Base-by-base conservation (phyloP, 2,113 vertebrate species). In the Perca fluviatilis region DNA sequence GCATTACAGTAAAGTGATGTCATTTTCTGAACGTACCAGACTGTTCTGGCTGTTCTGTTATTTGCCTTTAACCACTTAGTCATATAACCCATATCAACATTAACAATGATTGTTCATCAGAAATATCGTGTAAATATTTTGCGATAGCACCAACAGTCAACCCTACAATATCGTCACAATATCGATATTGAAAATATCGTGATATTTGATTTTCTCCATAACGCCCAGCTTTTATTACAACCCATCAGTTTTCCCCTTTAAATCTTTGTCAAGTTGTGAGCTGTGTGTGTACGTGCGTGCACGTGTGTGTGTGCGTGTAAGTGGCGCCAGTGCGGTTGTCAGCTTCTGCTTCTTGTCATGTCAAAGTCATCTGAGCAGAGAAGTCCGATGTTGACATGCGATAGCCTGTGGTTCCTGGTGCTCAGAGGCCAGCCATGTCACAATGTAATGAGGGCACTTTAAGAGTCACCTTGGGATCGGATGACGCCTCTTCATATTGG, bases 401-500 rank as follows among this genome's bases (percentile, higher is more conserved):
- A 74, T 51, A 63, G 60, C 60, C 14, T 0, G 49, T 51, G 47
- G 60, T 25, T 51, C 18, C 19, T 53, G 19, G 8, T 16, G 58
- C 21, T 51, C 57, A 36, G 57, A 74, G 72, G 7, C 12, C 69
- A 15, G 54, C 3, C 51, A 23, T 18, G 53, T 27, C 40, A 51
- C 46, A 18, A 12, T 36, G 13, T 10, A 18, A 50, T 18, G 30
- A 74, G 46, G 72, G 13, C 58, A 30, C 43, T 49, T 61, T 15
- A 5, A 9, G 43, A 73, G 71, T 73, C 71, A 74, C 58, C 58
- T 74, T 74, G 27, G 25, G 61, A 33, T 61, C 46, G 33, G 19
- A 43, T 49, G 71, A 51, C 5, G n/a, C 46, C 47, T 33, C 46
- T 7, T 13, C 58, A 51, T 25, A 11, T 19, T 11, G 18, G 12